phyloP scores from a whole-genome alignment of 2,888 invertebrate species.

The Chloroclystis v-ata region DNA sequence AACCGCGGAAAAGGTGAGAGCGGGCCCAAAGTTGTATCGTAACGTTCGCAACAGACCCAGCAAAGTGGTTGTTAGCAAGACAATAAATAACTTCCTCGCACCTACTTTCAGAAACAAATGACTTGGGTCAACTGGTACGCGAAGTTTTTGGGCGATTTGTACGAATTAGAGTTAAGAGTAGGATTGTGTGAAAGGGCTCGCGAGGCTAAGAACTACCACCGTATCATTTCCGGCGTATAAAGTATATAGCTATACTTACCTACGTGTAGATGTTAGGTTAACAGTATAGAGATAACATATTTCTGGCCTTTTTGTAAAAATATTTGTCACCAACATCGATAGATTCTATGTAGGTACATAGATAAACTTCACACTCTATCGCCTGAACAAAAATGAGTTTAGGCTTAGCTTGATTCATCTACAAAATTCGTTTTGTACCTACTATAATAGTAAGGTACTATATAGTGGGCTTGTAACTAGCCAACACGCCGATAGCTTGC shows the following conservation, averaged over 20 bases:
- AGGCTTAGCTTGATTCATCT: too few species aligned
- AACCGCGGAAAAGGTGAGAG: slow-evolving; percentile 35
- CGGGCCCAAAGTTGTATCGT: slow-evolving; percentile 14
- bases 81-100: slow-evolving; percentile 19
- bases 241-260: slow-evolving; percentile 4
- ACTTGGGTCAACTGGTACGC: slow-evolving; percentile 14
- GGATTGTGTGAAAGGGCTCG: neutral
- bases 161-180: neutral
- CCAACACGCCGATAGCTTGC: too few species aligned
- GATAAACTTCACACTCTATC: too few species aligned
- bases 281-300: too few species aligned
- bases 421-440: too few species aligned
- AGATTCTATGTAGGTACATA: too few species aligned
- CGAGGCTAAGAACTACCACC: slow-evolving; percentile 8
- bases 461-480: too few species aligned
- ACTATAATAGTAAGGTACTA: too few species aligned
- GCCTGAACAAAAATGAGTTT: too few species aligned
- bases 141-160: slow-evolving; percentile 7
- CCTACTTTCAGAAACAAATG: slow-evolving; percentile 19
- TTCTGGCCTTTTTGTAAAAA: too few species aligned
- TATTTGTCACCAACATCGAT: too few species aligned
- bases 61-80: slow-evolving; percentile 18
- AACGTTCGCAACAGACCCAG: slow-evolving; percentile 9
- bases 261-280: too few species aligned
- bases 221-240: slow-evolving; percentile 14